phyloP scores from a whole-genome alignment of 2,888 invertebrate species.

The Diaphora mendica region DNA sequence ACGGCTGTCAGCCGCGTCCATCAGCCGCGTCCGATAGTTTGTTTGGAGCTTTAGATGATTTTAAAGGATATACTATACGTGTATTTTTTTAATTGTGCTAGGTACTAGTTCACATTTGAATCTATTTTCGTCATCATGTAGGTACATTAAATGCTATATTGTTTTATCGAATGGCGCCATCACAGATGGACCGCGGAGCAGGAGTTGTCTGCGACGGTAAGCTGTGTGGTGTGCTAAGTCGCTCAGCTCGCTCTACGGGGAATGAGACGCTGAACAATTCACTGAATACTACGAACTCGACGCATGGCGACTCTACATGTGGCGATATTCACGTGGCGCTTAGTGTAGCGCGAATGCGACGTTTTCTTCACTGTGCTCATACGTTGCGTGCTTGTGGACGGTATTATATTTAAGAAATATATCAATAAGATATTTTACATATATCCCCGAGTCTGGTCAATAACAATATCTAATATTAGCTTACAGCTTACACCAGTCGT shows the following conservation, averaged over 20 bases:
- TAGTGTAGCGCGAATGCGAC: conserved; percentile 65
- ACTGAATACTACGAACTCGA: conserved; percentile 27
- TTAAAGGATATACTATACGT: too few relatives aligned
- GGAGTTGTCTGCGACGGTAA: conserved; percentile 75
- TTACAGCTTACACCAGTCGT: too few relatives aligned
- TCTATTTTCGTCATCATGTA: background rate
- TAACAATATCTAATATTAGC: background rate
- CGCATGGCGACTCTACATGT: conserved; percentile 46
- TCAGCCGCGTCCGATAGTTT: too few relatives aligned
- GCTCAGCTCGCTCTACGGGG: conserved; percentile 42
- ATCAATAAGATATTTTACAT: too few relatives aligned
- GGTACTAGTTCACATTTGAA: background rate
- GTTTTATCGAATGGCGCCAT: background rate
- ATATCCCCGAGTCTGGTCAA: background rate
- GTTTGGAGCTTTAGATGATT: too few relatives aligned
- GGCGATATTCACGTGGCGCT: conserved; percentile 66
- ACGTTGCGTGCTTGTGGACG: conserved; percentile 62
- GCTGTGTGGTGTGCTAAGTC: conserved; percentile 73
- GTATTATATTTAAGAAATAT: conserved; percentile 42
- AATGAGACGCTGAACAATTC: background rate
- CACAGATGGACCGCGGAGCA: conserved; percentile 70
- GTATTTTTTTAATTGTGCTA: background rate
- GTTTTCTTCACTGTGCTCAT: conserved; percentile 76
- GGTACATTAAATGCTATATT: background rate
- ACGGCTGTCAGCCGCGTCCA: too few relatives aligned